phyloP scores from a whole-genome alignment of 2,888 invertebrate species.

The Troilus luridus region DNA sequence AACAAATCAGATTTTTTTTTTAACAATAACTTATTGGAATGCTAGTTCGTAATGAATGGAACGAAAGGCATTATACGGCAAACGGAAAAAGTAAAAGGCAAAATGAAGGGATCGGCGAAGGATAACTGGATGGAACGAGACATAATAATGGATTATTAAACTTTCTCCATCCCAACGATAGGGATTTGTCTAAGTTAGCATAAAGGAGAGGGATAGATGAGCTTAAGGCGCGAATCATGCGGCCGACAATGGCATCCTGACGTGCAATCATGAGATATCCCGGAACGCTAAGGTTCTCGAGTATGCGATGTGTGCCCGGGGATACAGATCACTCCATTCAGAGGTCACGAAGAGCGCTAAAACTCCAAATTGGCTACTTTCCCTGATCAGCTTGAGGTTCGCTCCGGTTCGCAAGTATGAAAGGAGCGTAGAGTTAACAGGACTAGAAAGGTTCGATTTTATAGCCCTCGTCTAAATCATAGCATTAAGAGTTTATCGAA shows the following conservation, averaged over 20 bases:
- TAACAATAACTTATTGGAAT: neutral
- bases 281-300: neutral
- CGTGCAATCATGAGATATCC: slow-evolving; percentile 11
- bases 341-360: neutral
- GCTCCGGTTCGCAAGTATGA: neutral
- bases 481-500: neutral
- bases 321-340: neutral
- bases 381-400: slow-evolving; percentile 25
- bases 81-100: slow-evolving; percentile 47
- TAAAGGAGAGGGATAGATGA: neutral
- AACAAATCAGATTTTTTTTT: neutral
- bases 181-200: slow-evolving; percentile 27
- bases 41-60: neutral
- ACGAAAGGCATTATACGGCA: neutral
- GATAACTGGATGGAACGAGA: neutral
- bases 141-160: slow-evolving; percentile 34
- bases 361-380: neutral
- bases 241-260: neutral
- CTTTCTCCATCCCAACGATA: slow-evolving; percentile 1
- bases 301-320: neutral
- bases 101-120: neutral
- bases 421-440: neutral
- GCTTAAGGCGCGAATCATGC: slow-evolving; percentile 18
- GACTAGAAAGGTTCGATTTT: neutral
- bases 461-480: neutral